Percentiles rank a stretch among this genome's conserved stretches.
phyloP scores from a whole-genome alignment of 2,888 invertebrate species.

The Cenopis cana region DNA sequence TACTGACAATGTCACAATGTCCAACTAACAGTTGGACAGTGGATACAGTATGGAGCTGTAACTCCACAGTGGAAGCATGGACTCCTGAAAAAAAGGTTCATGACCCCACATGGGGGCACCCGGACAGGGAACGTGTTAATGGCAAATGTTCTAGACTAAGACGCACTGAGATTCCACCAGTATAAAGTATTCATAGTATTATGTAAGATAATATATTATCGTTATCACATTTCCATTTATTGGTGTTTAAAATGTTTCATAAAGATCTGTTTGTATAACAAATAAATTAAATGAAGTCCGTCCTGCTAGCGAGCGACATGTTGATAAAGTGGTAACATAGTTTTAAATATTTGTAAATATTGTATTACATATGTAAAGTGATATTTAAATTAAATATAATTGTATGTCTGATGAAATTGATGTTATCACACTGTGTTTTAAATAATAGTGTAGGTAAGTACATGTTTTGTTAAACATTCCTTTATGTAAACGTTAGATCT shows the following conservation, averaged over 20 bases:
- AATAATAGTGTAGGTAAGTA: neutral
- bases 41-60: too few species aligned
- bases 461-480: constrained; percentile 28
- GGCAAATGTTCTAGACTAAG: constrained; percentile 10
- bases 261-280: neutral
- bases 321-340: constrained; percentile 45
- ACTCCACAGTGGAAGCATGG: neutral
- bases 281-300: constrained; percentile 58
- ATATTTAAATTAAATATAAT: constrained; percentile 26
- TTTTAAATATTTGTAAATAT: constrained; percentile 36
- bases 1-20: too few species aligned
- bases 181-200: constrained; percentile 37
- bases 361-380: constrained; percentile 30
- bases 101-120: too few species aligned
- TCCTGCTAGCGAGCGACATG: constrained; percentile 73
- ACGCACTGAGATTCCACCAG: constrained; percentile 40
- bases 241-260: neutral
- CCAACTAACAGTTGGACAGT: too few species aligned
- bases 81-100: too few species aligned
- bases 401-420: constrained; percentile 9
- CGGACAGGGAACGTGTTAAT: too few species aligned
- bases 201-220: neutral
- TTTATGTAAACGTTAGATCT: constrained; percentile 10
- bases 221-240: neutral
- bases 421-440: constrained; percentile 3